Evolutionary conservation across 2,888 invertebrate genomes (phyloP), one percentile per base, ranked within the genome.

Genomic region (Parnassius mnemosyne): DNA sequence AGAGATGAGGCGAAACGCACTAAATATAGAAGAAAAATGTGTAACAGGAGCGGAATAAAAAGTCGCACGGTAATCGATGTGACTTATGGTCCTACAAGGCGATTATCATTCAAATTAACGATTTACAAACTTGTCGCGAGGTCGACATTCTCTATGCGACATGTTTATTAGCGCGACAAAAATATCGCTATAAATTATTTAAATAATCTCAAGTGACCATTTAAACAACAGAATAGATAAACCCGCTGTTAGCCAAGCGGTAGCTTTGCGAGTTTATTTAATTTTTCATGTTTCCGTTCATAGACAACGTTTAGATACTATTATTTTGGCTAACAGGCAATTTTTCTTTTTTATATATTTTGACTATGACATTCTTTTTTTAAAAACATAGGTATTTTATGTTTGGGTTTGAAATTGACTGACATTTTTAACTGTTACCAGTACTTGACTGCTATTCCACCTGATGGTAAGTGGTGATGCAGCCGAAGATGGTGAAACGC

Each of bases 161-260:
- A 63, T 62, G 59, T 63, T 65, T 85, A 85, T 84, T 83, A 79
- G 74, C 67, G 70, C 71, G 69, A 66, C 67, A 70, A 66, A 77
- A 74, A 77, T 76, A 78, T 78, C 74, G 66, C 70, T 71, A 79
- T 83, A 80, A 83, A 80, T 84, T 82, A 83, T 80, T 76, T 68
- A 79, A 80, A 83, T 79, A 75, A 76, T 71, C 73, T 69, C 62
- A 64, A 71, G 68, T 72, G 74, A 75, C 73, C 76, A 49, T 9
- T 13, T 9, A 49, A 13, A 49, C 13, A 13, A 9, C 49, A 9
- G 49, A 49, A 49, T 49, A 49, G 49, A 49, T 42, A 42, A 10
- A 62, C 55, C 12, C 0, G 47, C 63, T 16, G 50, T 51, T 44
- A 43, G 53, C 46, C 47, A 51, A 46, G 25, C 53, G 54, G 63